Base-by-base conservation (phyloP, 2,113 vertebrate genomes). In the Lipophrys pholis region DNA sequence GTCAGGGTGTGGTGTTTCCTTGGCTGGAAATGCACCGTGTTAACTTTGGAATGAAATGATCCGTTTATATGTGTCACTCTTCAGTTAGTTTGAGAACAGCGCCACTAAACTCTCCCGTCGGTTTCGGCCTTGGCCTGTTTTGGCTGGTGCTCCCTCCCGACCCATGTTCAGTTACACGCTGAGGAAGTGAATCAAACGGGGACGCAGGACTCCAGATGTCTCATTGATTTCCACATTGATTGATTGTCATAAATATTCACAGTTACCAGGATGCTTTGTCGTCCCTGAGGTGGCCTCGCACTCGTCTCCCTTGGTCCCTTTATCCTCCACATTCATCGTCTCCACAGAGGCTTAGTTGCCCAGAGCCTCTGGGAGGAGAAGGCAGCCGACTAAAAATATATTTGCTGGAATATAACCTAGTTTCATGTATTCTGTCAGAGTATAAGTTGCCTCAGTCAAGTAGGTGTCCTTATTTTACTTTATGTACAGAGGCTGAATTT, bases 331-430 rank as follows among this genome's bases (percentile, higher is more conserved):
- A 68, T 49, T 45, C 66, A 11, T 63, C 67, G 10, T 73, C 46
- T 83, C 78, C 30, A 17, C 35, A 16, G 38, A 45, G 52, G 5
- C 59, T 68, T 30, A 1, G 48, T 48, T 42, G 8, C 12, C 16
- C 30, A 40, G 14, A 6, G 43, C 70, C 51, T 59, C 52, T 16
- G 35, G 69, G 77, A 65, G 16, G 11, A 12, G 10, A 61, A 63
- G 49, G 66, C 15, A 57, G 15, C 52, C 69, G 30, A 78, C 81
- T 75, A 69, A 82, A 80, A 81, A 78, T 62, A 73, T 46, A 73
- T 56, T 65, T 54, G 51, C 45, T 60, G 15, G 9, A 8, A 58
- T 78, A 45, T 80, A 76, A 55, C 73, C 72, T 54, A 78, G 56
- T 78, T 84, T 77, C 43, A 64, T 70, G 50, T 16, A 16, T 53